A percentile compares a stretch with the other conserved stretches of the same genome.
Evolutionary conservation across 2,113 vertebrate genomes (phyloP).

Genomic region (Cyanoliseus patagonus): DNA sequence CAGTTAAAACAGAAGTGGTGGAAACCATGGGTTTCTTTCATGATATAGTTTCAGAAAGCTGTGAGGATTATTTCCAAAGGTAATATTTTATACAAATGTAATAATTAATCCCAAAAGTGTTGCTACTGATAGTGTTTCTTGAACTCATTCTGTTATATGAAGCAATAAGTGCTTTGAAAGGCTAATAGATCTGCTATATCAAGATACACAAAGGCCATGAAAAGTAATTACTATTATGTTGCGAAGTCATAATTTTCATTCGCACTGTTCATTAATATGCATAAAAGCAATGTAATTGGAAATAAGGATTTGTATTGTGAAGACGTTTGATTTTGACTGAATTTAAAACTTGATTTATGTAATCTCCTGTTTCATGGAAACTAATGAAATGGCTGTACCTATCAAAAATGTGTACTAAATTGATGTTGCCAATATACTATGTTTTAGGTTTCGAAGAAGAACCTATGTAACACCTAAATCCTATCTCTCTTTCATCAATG

Average conservation of each 20-base stretch:
- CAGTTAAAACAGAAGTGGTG: slow-evolving; percentile 73
- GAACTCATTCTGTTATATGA: neutral
- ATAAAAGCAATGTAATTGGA: neutral
- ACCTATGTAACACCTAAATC: slow-evolving; percentile 79
- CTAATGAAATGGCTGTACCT: neutral
- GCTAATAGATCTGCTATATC: neutral
- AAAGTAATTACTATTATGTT: neutral
- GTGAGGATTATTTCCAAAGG: slow-evolving; percentile 82
- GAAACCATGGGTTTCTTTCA: slow-evolving; percentile 81
- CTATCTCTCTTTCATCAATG: slow-evolving; percentile 80
- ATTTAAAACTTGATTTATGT: neutral
- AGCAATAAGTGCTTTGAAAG: neutral
- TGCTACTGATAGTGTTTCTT: neutral
- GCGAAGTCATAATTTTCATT: neutral
- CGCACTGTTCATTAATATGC: neutral
- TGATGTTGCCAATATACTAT: neutral
- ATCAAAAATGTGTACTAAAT: neutral
- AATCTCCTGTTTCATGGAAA: neutral
- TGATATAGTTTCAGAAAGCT: slow-evolving; percentile 77
- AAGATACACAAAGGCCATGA: neutral
- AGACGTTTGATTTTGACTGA: neutral
- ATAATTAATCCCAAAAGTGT: neutral
- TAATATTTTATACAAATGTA: neutral
- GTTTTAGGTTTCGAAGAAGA: slow-evolving; percentile 75
- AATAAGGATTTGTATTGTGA: neutral